phyloP scores from a whole-genome alignment of 2,113 vertebrate species.

The Rhombomys opimus region DNA sequence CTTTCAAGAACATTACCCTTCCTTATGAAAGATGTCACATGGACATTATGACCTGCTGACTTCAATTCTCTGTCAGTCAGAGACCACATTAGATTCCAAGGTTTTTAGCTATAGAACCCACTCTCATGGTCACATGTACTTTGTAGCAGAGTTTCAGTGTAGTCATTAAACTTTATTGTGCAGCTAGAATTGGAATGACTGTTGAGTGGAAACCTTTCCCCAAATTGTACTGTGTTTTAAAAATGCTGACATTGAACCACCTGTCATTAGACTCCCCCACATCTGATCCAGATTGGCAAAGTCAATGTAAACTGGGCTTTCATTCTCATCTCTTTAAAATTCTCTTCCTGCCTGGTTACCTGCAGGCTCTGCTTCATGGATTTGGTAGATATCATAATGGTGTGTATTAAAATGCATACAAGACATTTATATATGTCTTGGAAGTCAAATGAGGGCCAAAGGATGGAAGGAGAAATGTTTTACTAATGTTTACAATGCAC shows the following conservation, averaged over 20 bases:
- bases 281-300: neutral
- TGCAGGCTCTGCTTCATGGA: neutral
- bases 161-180: neutral
- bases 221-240: neutral
- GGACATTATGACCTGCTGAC: neutral
- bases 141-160: too few species aligned
- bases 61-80: neutral
- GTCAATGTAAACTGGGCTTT: neutral
- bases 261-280: neutral
- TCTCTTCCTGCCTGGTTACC: neutral
- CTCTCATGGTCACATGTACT: neutral
- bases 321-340: neutral
- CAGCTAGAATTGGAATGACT: neutral
- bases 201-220: neutral
- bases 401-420: neutral
- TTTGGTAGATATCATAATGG: neutral
- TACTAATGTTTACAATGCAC: neutral
- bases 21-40: neutral
- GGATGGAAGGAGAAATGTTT: neutral
- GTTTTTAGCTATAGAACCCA: neutral
- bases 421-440: neutral
- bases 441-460: neutral
- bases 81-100: neutral
- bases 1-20: neutral
- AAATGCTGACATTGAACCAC: neutral